Base-by-base conservation (phyloP, 2,888 invertebrate species). In the Mesorhabditis belari region DNA sequence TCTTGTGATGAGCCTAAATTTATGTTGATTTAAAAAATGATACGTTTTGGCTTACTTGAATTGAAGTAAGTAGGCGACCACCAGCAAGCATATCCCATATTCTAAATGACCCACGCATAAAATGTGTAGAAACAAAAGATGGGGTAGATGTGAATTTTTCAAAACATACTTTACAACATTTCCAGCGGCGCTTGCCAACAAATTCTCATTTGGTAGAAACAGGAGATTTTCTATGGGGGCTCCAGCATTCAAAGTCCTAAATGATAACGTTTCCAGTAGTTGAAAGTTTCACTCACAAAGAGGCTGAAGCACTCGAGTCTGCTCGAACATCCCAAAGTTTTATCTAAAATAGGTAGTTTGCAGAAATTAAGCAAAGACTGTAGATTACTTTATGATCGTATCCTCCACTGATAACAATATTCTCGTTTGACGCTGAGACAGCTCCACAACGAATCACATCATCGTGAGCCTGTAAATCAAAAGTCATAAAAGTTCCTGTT, bases 31-130 rank as follows among this genome's bases (percentile, higher is more conserved):
- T n/a, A n/a, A n/a, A n/a, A n/a, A n/a, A n/a, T n/a, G n/a, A n/a
- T n/a, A n/a, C n/a, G n/a, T n/a, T n/a, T n/a, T n/a, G n/a, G n/a
- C n/a, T n/a, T 35, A 35, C 44, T n/a, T 89, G 89, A 67, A 96
- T 87, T 75, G 87, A 88, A 2, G 90, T 88, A 25, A 96, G 82
- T 59, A 91, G 84, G 81, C 89, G 88, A 9, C 93, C 93, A 5
- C 83, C 83, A 69, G 90, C 87, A 57, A 92, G 86, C 4, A 89
- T 87, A 82, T 96, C 95, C 94, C 94, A 96, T 0, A 96, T 89
- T 63, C 76, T 75, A 35, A 49, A 66, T 53, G 28, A 12, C 44
- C 44, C 2, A 35, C 12, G 12, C 44, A 9, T 35, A 35, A 35
- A 28, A 55, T 49, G 44, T 25, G n/a, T 2, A 29, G 24, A 58